These are phyloP conservation scores for Dendrolimus pini DNA, from an alignment of 2,888 invertebrate species.

Conservation along the genomic window DNA sequence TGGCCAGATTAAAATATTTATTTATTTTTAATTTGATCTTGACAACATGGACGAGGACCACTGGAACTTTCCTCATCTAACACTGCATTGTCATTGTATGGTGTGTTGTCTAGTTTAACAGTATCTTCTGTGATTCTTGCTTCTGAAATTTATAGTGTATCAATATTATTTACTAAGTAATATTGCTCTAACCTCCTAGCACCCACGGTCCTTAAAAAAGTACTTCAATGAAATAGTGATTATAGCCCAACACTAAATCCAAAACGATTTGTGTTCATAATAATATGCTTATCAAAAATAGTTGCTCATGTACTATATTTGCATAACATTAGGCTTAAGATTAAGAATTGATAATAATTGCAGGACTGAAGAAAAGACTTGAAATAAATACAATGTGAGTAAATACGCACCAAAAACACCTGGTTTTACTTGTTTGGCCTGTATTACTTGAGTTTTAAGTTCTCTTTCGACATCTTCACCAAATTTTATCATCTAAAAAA, in stretches of 20 bases:
- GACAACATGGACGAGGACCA: slow-evolving; percentile 38
- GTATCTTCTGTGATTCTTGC: slow-evolving; percentile 79
- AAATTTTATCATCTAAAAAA: slow-evolving; percentile 80
- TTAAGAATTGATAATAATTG: too few relatives aligned
- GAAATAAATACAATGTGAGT: too few relatives aligned
- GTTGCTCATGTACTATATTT: too few relatives aligned
- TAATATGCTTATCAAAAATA: too few relatives aligned
- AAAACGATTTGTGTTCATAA: too few relatives aligned
- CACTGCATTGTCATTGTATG: slow-evolving; percentile 72
- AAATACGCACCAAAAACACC: slow-evolving; percentile 77
- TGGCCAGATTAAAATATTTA: slow-evolving; percentile 10
- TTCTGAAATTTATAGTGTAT: slow-evolving; percentile 58
- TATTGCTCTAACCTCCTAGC: too few relatives aligned
- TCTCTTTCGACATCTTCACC: slow-evolving; percentile 83
- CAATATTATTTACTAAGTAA: too few relatives aligned
- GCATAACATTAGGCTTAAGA: too few relatives aligned
- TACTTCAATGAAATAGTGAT: too few relatives aligned
- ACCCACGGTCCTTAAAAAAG: too few relatives aligned
- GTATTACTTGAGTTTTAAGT: slow-evolving; percentile 83
- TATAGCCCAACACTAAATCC: too few relatives aligned
- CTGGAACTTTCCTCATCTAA: slow-evolving; percentile 38
- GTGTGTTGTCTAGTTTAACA: slow-evolving; percentile 78
- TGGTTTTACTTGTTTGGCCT: slow-evolving; percentile 81
- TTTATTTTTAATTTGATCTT: slow-evolving; percentile 36
- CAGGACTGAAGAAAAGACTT: too few relatives aligned